Conservation (phyloP, 2,888 invertebrate species). For the Cosmorhoe ocellata region DNA sequence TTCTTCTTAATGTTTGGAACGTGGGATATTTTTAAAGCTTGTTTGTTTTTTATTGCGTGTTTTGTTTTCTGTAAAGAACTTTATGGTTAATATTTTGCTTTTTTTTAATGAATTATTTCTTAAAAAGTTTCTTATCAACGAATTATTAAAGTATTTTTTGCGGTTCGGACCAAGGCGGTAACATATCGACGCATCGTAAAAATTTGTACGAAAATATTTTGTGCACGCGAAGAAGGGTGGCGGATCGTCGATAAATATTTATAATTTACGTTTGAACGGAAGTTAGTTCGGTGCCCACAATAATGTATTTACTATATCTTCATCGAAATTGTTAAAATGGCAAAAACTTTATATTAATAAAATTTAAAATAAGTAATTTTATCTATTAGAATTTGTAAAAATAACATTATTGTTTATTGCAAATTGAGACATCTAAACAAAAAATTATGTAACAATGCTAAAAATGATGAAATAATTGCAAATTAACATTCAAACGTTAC, state of each 20-base stretch:
- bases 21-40: constrained; percentile 49
- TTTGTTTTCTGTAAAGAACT: constrained; percentile 50
- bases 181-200: constrained; percentile 38
- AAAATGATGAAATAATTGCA: constrained; percentile 1
- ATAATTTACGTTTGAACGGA: constrained; percentile 31
- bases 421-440: too few relatives aligned
- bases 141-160: constrained; percentile 7
- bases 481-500: constrained; percentile 1
- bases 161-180: constrained; percentile 45
- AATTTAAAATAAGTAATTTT: too few relatives aligned
- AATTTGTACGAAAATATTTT: constrained; percentile 38
- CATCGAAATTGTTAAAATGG: neutral
- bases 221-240: constrained; percentile 43
- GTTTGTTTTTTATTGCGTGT: constrained; percentile 45
- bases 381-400: too few relatives aligned
- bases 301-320: constrained; percentile 18
- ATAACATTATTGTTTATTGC: too few relatives aligned
- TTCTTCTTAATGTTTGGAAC: constrained; percentile 27
- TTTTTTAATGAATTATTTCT: constrained; percentile 6
- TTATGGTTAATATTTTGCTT: constrained; percentile 33
- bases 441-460: too few relatives aligned
- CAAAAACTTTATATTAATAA: too few relatives aligned
- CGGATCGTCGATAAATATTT: constrained; percentile 37
- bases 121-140: constrained; percentile 11
- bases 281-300: constrained; percentile 28